These are phyloP conservation scores for Nycticryphes semicollaris DNA, from an alignment of 2,113 vertebrate genomes.

Conservation along the genomic window DNA sequence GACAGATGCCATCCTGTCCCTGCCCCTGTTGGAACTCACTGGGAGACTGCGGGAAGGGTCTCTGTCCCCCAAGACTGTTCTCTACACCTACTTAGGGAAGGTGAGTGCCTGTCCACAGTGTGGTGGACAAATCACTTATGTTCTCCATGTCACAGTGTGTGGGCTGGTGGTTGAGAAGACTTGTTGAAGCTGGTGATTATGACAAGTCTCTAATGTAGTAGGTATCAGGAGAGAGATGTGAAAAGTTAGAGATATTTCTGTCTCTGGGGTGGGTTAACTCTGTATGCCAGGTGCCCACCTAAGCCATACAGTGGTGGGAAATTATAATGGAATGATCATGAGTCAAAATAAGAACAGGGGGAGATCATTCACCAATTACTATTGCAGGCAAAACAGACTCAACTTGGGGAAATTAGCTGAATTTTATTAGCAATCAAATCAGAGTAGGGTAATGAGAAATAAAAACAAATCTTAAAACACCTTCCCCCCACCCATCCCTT, in stretches of 20 bases:
- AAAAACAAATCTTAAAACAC: background rate
- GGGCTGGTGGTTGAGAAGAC: background rate
- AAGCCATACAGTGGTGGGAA: background rate
- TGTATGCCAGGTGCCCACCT: background rate
- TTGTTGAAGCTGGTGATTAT: background rate
- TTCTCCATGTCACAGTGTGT: background rate
- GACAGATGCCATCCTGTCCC: constrained; percentile 51
- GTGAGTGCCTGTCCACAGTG: background rate
- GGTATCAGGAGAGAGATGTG: background rate
- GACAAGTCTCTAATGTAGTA: background rate
- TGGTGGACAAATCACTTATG: background rate
- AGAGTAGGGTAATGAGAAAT: background rate
- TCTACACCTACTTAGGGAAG: constrained; percentile 84
- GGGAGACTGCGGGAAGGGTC: constrained; percentile 66
- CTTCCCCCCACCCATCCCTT: background rate
- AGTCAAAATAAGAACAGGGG: background rate
- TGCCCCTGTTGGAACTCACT: constrained; percentile 75
- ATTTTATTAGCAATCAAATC: background rate
- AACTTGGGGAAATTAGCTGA: background rate
- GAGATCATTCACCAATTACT: background rate
- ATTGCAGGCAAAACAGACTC: background rate
- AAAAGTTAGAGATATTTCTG: background rate
- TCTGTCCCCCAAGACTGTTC: constrained; percentile 76
- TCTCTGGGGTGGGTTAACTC: background rate
- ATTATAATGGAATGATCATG: background rate